Conservation (phyloP, 2,113 vertebrate species). For the Takifugu flavidus region DNA sequence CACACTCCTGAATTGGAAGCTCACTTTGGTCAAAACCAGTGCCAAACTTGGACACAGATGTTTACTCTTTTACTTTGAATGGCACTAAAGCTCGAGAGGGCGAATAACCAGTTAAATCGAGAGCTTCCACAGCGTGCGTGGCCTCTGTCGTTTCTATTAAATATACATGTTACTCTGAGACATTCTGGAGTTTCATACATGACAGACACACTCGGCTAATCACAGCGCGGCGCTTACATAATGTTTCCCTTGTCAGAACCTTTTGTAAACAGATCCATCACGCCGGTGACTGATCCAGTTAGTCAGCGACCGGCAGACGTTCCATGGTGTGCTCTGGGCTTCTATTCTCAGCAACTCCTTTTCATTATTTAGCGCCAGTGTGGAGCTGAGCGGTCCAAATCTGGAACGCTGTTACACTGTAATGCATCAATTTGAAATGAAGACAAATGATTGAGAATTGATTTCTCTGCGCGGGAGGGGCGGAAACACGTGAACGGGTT, state of each 20-base stretch:
- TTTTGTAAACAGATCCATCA: constrained; percentile 65
- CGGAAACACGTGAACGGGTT: constrained; percentile 4
- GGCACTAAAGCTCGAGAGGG: too few species aligned
- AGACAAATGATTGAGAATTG: constrained; percentile 27
- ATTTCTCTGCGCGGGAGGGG: constrained; percentile 14
- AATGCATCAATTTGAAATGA: constrained; percentile 47
- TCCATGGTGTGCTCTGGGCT: constrained; percentile 47
- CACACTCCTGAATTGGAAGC: too few species aligned
- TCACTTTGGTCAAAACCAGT: too few species aligned
- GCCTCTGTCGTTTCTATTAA: background rate
- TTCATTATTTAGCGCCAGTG: constrained; percentile 58
- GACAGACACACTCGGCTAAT: constrained; percentile 28
- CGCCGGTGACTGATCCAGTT: constrained; percentile 48
- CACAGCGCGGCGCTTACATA: constrained; percentile 43
- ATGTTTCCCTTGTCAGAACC: constrained; percentile 57
- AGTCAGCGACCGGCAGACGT: constrained; percentile 54
- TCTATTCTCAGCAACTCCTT: constrained; percentile 16
- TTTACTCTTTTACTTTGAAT: too few species aligned
- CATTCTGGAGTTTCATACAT: background rate
- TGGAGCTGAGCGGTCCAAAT: constrained; percentile 35
- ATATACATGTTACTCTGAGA: constrained; percentile 1
- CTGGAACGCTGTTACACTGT: constrained; percentile 33
- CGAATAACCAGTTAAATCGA: background rate
- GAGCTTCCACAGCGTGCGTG: background rate
- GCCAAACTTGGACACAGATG: too few species aligned